A percentile compares a stretch with the other conserved stretches of the same genome.
phyloP scores from a whole-genome alignment of 1,140 invertebrate species.

The Plutomurus gul region DNA sequence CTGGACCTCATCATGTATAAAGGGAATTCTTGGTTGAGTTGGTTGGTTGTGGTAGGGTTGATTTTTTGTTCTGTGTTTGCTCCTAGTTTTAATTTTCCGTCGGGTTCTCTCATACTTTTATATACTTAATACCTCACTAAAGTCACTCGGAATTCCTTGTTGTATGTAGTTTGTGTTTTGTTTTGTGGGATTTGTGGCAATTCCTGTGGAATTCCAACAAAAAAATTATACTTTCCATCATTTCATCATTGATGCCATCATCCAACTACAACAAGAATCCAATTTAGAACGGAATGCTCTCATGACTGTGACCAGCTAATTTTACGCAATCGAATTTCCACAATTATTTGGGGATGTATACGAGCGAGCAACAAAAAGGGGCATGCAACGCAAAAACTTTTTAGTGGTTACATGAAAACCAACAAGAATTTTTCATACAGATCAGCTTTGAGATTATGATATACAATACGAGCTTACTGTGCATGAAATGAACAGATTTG shows the following conservation, averaged over 20 bases:
- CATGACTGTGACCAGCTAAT: no score
- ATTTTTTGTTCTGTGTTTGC: background rate
- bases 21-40: conserved; percentile 14
- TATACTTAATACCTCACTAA: conserved; percentile 34
- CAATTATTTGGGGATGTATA: no score
- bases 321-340: no score
- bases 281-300: background rate
- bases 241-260: background rate
- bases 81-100: conserved; percentile 5
- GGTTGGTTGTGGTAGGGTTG: background rate
- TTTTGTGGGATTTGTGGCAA: conserved; percentile 28
- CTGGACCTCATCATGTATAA: conserved; percentile 15
- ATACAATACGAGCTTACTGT: conserved; percentile 36
- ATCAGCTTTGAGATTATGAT: background rate
- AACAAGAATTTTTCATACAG: background rate
- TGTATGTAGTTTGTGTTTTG: conserved; percentile 19
- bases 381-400: no score
- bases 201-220: conserved; percentile 20
- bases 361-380: no score
- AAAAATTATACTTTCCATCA: conserved; percentile 1
- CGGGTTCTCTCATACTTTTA: conserved; percentile 19
- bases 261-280: background rate
- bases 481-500: conserved; percentile 41
- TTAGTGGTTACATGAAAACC: no score
- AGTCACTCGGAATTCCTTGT: conserved; percentile 36